Evolutionary conservation across 1,140 invertebrate species (phyloP).

Genomic region (Drosophila bocki): DNA sequence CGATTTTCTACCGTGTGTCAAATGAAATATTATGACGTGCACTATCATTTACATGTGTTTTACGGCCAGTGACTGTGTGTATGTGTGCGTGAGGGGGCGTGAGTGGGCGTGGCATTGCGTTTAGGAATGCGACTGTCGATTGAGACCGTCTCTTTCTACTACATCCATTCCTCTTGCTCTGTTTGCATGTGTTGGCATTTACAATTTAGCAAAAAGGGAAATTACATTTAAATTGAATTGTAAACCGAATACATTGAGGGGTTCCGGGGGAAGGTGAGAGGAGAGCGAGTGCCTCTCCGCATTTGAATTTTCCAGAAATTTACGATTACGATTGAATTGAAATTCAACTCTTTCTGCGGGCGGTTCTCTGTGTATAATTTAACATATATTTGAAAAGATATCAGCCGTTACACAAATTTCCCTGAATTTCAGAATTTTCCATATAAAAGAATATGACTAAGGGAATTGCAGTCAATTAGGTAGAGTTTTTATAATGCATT

Average conservation of each 20-base stretch:
- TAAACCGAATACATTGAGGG: constrained; percentile 59
- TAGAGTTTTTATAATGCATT: not conserved
- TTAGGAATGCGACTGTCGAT: constrained; percentile 47
- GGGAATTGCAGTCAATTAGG: constrained; percentile 22
- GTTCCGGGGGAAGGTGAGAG: not conserved
- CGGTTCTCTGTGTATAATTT: constrained; percentile 32
- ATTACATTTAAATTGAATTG: constrained; percentile 82
- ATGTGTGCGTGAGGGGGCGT: constrained; percentile 14
- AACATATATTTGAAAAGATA: constrained; percentile 37
- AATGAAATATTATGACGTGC: constrained; percentile 73
- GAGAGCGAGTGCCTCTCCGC: not conserved
- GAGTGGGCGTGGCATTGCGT: constrained; percentile 51
- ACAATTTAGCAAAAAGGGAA: constrained; percentile 75
- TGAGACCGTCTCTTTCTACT: not conserved
- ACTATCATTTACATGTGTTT: constrained; percentile 64
- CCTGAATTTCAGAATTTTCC: constrained; percentile 4
- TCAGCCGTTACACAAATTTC: constrained; percentile 1
- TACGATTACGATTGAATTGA: constrained; percentile 40
- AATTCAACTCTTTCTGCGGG: constrained; percentile 37
- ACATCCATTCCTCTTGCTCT: constrained; percentile 8
- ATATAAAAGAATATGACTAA: constrained; percentile 4
- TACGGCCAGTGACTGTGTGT: constrained; percentile 13
- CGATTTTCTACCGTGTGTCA: constrained; percentile 66
- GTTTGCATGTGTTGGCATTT: constrained; percentile 37
- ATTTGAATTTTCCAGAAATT: constrained; percentile 33